Percentiles rank a stretch among this genome's conserved stretches.
These are phyloP conservation scores for Pachymerium ferrugineum DNA, from an alignment of 2,888 invertebrate species.

Conservation along the genomic window DNA sequence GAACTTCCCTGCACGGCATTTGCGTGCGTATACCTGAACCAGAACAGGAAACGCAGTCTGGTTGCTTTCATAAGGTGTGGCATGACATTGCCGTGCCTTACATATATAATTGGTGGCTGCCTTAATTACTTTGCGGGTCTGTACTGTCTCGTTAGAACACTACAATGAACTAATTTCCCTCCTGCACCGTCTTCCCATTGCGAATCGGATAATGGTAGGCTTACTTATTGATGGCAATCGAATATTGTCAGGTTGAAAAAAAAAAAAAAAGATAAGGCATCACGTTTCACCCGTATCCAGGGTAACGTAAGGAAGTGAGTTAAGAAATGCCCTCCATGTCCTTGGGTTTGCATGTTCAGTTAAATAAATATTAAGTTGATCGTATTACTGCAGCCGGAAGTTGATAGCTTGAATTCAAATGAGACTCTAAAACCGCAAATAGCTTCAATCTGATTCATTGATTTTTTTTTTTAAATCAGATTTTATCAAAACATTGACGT, in stretches of 20 bases:
- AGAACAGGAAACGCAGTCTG: constrained; percentile 17
- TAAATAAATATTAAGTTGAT: not conserved
- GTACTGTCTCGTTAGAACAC: not conserved
- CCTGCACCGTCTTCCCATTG: not conserved
- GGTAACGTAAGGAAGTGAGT: too few relatives aligned
- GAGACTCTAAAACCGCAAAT: not conserved
- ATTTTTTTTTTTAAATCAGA: too few relatives aligned
- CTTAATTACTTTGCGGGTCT: constrained; percentile 9
- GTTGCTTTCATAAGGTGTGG: constrained; percentile 9
- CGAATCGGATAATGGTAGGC: too few relatives aligned
- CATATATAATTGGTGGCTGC: not conserved
- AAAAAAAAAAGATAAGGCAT: too few relatives aligned
- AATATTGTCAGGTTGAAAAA: too few relatives aligned
- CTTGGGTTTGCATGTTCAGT: not conserved
- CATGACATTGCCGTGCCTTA: constrained; percentile 11
- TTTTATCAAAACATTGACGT: too few relatives aligned
- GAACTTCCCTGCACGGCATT: constrained; percentile 8
- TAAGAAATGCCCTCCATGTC: too few relatives aligned
- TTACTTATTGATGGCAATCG: too few relatives aligned
- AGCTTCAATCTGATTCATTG: not conserved
- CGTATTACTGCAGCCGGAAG: not conserved
- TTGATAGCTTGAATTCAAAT: not conserved
- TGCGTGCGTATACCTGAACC: not conserved
- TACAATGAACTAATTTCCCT: not conserved
- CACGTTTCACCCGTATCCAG: too few relatives aligned